Evolutionary conservation across 1,140 invertebrate species (phyloP).

Genomic region (Caenorhabditis tropicalis): DNA sequence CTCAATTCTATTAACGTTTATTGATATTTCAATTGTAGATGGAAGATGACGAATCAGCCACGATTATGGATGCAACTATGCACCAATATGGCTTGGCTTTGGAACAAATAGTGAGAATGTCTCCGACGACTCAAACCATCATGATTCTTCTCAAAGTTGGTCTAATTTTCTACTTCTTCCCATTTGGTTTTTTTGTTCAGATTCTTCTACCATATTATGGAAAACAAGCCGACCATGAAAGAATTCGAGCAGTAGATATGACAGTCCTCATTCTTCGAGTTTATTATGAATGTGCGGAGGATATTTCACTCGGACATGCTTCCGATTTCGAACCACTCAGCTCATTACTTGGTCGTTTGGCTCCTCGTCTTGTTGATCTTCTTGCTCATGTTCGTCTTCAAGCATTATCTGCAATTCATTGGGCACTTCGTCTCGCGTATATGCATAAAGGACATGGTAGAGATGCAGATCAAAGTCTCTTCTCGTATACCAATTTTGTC

Average conservation of each 20-base stretch:
- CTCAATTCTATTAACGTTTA: constrained; percentile 31
- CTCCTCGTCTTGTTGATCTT: constrained; percentile 70
- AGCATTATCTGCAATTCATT: constrained; percentile 62
- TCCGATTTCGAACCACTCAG: constrained; percentile 69
- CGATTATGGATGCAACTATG: constrained; percentile 71
- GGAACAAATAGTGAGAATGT: constrained; percentile 62
- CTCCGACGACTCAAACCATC: constrained; percentile 65
- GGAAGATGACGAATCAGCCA: constrained; percentile 70
- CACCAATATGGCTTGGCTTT: constrained; percentile 65
- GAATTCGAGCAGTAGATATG: constrained; percentile 64
- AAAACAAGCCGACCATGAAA: constrained; percentile 65
- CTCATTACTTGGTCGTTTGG: constrained; percentile 64
- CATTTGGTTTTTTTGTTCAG: constrained; percentile 55
- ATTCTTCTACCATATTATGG: constrained; percentile 67
- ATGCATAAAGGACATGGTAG: constrained; percentile 66
- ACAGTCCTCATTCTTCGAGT: constrained; percentile 66
- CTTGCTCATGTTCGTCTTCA: constrained; percentile 62
- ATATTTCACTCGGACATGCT: constrained; percentile 64
- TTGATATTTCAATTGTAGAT: constrained; percentile 61
- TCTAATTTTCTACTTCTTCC: background rate
- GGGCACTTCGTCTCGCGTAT: constrained; percentile 63
- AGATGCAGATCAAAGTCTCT: constrained; percentile 61
- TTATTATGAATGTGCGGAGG: constrained; percentile 64
- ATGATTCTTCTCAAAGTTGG: constrained; percentile 66
- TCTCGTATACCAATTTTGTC: constrained; percentile 61